Percentiles rank a stretch among this genome's conserved stretches.
These are phyloP conservation scores for Atopsyche davidsoni DNA, from an alignment of 1,140 invertebrate genomes.

Conservation along the genomic window DNA sequence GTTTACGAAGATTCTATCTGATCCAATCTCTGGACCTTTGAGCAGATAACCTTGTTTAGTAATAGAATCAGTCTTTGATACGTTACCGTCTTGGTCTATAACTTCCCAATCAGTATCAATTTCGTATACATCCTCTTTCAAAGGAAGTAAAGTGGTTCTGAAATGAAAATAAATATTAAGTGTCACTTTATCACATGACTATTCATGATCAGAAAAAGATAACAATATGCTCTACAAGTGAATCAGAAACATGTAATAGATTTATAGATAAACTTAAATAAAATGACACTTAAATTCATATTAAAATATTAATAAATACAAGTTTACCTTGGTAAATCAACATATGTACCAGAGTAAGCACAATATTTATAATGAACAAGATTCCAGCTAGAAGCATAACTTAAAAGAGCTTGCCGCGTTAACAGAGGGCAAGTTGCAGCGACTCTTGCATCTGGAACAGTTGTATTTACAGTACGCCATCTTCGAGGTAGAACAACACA, in stretches of 20 bases:
- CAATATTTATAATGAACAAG: constrained; percentile 84
- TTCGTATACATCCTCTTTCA: constrained; percentile 80
- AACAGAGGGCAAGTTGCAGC: constrained; percentile 59
- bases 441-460: constrained; percentile 55
- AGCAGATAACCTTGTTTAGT: constrained; percentile 85
- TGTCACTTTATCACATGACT: background rate
- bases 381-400: constrained; percentile 82
- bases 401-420: constrained; percentile 79
- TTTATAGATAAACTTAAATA: background rate
- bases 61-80: constrained; percentile 61
- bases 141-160: constrained; percentile 57
- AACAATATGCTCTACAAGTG: constrained; percentile 1
- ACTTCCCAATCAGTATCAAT: constrained; percentile 80
- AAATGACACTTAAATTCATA: background rate
- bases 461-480: constrained; percentile 68
- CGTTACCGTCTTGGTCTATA: constrained; percentile 66
- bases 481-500: constrained; percentile 72
- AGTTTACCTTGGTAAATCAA: constrained; percentile 74
- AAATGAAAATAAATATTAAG: constrained; percentile 29
- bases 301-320: background rate
- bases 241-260: background rate
- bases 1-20: constrained; percentile 78
- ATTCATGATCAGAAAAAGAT: background rate
- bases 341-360: constrained; percentile 74
- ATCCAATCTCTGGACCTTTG: constrained; percentile 81